A percentile compares a stretch with the other conserved stretches of the same genome.
Conservation (phyloP, 2,888 invertebrate genomes). For the Margaritifera margaritifera region DNA sequence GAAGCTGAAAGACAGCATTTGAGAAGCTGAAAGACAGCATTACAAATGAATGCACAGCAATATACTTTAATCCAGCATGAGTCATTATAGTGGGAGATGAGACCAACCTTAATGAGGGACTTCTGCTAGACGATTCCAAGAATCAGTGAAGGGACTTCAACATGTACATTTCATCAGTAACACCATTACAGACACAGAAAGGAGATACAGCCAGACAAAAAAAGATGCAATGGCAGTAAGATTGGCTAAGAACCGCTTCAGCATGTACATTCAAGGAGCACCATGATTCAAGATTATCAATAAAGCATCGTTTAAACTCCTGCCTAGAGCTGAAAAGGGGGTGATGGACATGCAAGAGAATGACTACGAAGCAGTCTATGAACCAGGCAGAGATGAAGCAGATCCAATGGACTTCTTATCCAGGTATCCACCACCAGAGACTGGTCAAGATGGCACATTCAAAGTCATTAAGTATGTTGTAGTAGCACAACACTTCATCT, state of each 20-base stretch:
- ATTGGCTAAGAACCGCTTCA: not conserved
- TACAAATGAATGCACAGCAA: not conserved
- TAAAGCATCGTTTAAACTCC: conserved; percentile 7
- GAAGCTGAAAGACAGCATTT: conserved; percentile 7
- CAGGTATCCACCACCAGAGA: conserved; percentile 14
- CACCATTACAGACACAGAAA: conserved; percentile 13
- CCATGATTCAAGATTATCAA: conserved; percentile 11
- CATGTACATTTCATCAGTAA: conserved; percentile 16
- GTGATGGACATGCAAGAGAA: conserved; percentile 19
- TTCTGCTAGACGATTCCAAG: conserved; percentile 1
- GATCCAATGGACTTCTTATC: conserved; percentile 20
- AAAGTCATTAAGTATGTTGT: conserved; percentile 3
- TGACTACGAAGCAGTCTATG: conserved; percentile 17
- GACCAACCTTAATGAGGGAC: conserved; percentile 9
- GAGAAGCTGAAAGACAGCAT: not conserved
- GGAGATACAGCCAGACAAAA: conserved; percentile 12
- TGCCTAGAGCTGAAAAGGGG: conserved; percentile 15
- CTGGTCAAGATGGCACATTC: conserved; percentile 7
- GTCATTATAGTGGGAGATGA: conserved; percentile 6
- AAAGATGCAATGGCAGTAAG: no score
- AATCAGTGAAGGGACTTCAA: conserved; percentile 5
- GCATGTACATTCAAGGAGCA: not conserved
- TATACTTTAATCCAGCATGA: conserved; percentile 7
- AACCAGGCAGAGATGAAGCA: conserved; percentile 19
- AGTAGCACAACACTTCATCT: not conserved